Conservation (phyloP, 2,888 invertebrate species). For the Monochamus alternatus region DNA sequence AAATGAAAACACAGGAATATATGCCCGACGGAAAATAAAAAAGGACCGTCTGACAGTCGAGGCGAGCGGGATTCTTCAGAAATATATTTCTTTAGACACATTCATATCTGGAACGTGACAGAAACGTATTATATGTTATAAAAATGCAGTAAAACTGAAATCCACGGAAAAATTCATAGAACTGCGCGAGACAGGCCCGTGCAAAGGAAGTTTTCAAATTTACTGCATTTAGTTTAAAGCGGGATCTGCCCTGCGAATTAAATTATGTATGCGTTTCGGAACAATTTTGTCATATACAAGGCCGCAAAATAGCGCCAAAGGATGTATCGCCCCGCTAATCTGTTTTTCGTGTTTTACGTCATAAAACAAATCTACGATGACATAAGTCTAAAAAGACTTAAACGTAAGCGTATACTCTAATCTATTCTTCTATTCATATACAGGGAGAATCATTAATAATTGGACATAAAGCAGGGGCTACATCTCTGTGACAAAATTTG, state of each 20-base stretch:
- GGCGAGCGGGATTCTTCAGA: constrained; percentile 15
- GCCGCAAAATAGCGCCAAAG: no score
- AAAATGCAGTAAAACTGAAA: constrained; percentile 20
- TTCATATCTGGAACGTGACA: constrained; percentile 24
- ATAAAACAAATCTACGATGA: no score
- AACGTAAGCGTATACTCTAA: no score
- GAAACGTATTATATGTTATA: constrained; percentile 20
- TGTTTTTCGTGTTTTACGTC: no score
- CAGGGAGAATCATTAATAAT: no score
- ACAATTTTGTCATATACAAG: neutral
- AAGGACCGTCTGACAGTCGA: constrained; percentile 12
- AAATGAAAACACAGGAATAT: constrained; percentile 31
- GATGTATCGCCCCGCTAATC: no score
- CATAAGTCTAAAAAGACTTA: no score
- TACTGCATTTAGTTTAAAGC: neutral
- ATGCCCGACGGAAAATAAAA: constrained; percentile 12
- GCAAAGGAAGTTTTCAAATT: constrained; percentile 4
- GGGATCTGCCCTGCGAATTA: neutral
- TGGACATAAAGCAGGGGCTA: no score
- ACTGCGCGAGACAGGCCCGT: neutral
- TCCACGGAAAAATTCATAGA: constrained; percentile 2
- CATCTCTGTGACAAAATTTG: no score
- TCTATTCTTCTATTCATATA: no score
- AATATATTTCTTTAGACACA: constrained; percentile 25
- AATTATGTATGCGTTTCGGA: constrained; percentile 5